Percentiles rank a stretch among this genome's conserved stretches.
Conservation (phyloP, 2,888 invertebrate species). For the Orthosia gothica region DNA sequence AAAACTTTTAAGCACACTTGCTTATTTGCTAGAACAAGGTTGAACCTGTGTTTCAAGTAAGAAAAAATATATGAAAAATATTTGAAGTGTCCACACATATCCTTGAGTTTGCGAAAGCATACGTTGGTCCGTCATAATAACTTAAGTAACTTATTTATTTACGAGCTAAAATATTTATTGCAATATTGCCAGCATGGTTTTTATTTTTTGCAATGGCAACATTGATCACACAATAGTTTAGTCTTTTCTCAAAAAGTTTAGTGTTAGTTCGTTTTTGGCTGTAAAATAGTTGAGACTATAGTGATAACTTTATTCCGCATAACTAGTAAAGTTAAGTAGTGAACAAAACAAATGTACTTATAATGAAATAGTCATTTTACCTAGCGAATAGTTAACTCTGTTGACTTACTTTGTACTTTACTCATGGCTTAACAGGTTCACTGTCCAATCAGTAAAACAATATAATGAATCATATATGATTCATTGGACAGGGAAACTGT, state of each 20-base stretch:
- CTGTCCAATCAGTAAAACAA: no score
- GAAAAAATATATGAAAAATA: no score
- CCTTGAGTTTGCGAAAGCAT: constrained; percentile 22
- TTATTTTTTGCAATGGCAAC: constrained; percentile 49
- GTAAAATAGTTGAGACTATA: constrained; percentile 57
- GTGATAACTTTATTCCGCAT: constrained; percentile 51
- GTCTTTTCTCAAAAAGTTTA: constrained; percentile 4
- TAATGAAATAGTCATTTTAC: constrained; percentile 14
- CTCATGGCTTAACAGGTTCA: background rate
- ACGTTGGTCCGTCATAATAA: background rate
- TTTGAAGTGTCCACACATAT: no score
- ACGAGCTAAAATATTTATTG: constrained; percentile 17
- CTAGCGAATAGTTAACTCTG: constrained; percentile 13
- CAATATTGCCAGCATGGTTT: constrained; percentile 48
- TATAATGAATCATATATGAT: no score
- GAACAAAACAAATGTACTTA: constrained; percentile 47
- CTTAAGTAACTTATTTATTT: constrained; percentile 42
- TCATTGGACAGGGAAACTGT: no score
- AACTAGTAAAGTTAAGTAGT: constrained; percentile 29
- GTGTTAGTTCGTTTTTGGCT: constrained; percentile 49
- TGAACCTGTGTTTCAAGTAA: no score
- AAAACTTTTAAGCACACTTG: no score
- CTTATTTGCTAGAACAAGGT: no score
- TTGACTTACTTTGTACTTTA: constrained; percentile 16
- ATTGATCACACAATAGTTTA: constrained; percentile 27